Percentiles rank a stretch among this genome's conserved stretches.
Evolutionary conservation across 2,888 invertebrate species (phyloP).

Genomic region (Eilema sororculum): DNA sequence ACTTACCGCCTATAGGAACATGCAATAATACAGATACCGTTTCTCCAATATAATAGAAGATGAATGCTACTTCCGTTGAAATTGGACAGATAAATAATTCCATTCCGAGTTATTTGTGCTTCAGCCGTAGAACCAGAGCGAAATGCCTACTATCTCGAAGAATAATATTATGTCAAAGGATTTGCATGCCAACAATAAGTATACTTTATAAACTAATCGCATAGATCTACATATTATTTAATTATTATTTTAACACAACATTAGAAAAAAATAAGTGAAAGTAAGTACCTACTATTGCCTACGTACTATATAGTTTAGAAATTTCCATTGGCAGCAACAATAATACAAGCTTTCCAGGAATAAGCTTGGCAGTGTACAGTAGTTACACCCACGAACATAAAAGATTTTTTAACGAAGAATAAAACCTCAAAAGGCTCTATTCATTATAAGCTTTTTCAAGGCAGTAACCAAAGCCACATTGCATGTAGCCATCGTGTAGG

Average conservation of each 20-base stretch:
- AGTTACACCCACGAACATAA: slow-evolving; percentile 36
- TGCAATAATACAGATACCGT: slow-evolving; percentile 45
- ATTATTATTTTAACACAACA: background rate
- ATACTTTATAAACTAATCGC: slow-evolving; percentile 45
- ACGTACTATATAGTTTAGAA: background rate
- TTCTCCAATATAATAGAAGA: slow-evolving; percentile 59
- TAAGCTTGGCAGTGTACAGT: slow-evolving; percentile 19
- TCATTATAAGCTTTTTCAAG: slow-evolving; percentile 71
- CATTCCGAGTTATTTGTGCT: slow-evolving; percentile 58
- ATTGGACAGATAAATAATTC: slow-evolving; percentile 65
- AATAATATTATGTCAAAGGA: slow-evolving; percentile 58
- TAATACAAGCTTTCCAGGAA: background rate
- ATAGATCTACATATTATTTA: slow-evolving; percentile 34
- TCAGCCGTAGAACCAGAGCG: slow-evolving; percentile 41
- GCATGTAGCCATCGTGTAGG: slow-evolving; percentile 66
- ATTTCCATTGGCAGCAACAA: background rate
- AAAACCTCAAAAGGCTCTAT: slow-evolving; percentile 62
- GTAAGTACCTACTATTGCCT: background rate
- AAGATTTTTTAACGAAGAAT: slow-evolving; percentile 61
- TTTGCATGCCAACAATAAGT: slow-evolving; percentile 55
- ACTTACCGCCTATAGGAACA: slow-evolving; percentile 48
- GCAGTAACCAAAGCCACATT: slow-evolving; percentile 61
- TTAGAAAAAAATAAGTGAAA: background rate
- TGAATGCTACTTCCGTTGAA: slow-evolving; percentile 51
- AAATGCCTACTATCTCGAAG: slow-evolving; percentile 29